A percentile compares a stretch with the other conserved stretches of the same genome.
Evolutionary conservation across 2,113 vertebrate genomes (phyloP).

Genomic region (Passer montanus): DNA sequence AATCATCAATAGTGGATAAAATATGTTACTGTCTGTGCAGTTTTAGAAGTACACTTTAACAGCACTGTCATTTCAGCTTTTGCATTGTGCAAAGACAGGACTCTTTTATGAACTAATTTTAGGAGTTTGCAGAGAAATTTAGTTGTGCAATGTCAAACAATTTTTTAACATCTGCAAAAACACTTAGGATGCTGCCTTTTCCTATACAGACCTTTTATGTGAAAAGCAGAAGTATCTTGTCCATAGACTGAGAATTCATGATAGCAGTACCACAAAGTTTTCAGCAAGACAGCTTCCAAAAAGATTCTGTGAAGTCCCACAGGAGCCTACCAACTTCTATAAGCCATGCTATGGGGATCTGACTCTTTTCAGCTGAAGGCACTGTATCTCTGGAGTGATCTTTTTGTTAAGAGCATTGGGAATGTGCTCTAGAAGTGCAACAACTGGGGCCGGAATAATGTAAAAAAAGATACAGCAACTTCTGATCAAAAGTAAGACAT

Average conservation of each 20-base stretch:
- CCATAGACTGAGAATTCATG: constrained; percentile 55
- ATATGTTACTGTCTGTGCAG: background rate
- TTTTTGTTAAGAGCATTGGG: constrained; percentile 74
- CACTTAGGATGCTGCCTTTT: background rate
- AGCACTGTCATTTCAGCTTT: background rate
- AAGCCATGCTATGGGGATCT: constrained; percentile 56
- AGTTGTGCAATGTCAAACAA: background rate
- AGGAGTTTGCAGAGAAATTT: background rate
- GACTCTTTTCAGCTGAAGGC: constrained; percentile 68
- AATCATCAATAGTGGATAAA: background rate
- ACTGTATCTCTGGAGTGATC: constrained; percentile 70
- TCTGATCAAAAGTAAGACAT: constrained; percentile 55
- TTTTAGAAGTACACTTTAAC: background rate
- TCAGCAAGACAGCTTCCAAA: constrained; percentile 57
- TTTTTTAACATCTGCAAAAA: constrained; percentile 9
- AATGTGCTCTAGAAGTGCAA: constrained; percentile 68
- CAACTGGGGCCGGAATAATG: constrained; percentile 68
- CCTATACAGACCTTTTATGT: background rate
- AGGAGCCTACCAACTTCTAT: constrained; percentile 62
- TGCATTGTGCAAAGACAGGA: background rate
- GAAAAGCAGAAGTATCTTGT: constrained; percentile 48
- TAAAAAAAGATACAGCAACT: constrained; percentile 67
- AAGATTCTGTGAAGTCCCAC: constrained; percentile 64
- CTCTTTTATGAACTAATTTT: background rate
- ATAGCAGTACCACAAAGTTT: constrained; percentile 47